Base-by-base conservation (phyloP, 1,140 invertebrate genomes). In the Aradophagus sp. region DNA sequence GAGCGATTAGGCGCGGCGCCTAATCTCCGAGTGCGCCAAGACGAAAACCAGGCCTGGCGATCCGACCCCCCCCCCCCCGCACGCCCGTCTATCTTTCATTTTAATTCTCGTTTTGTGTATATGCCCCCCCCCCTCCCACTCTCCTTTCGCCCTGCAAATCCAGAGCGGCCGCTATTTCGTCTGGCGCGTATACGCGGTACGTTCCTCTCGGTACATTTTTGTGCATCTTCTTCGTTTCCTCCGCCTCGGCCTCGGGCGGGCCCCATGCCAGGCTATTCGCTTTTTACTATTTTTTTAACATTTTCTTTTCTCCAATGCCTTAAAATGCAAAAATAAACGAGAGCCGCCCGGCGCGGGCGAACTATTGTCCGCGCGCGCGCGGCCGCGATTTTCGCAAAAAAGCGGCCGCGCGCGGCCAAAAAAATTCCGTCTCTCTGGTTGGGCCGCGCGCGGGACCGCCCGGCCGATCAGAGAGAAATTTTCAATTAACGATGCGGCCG, bases 251-350 rank as follows among this genome's bases (percentile, higher is more conserved):
- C 65, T 52, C 73, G 63, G 74, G 72, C 74, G 77, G 72, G 77
- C 80, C 80, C 79, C 78, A 75, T 75, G 73, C 78, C 77, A 76
- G 76, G 74, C 76, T 76, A 74, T 71, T 76, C 75, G 75, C 74
- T 81, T 79, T 80, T 80, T 77, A 77, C 75, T 77, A 78, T 81
- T 83, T 81, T 81, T 77, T 83, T 77, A 80, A 82, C 81, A 81
- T 83, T 83, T 83, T 83, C 81, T 83, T 82, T 83, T 81, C 81
- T 82, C 80, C 81, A 75, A 83, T 83, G 78, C 80, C 79, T 83
- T 83, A 82, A 83, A 83, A 83, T 83, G 79, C 81, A 83, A 83
- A 83, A 83, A 83, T 83, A 82, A 83, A 83, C 81, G 81, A 80
- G 78, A 75, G 77, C 78, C 52, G 50, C 61, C 31, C 48, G 50